These are phyloP conservation scores for Eristalis arbustorum DNA, from an alignment of 2,888 invertebrate species.

Conservation along the genomic window DNA sequence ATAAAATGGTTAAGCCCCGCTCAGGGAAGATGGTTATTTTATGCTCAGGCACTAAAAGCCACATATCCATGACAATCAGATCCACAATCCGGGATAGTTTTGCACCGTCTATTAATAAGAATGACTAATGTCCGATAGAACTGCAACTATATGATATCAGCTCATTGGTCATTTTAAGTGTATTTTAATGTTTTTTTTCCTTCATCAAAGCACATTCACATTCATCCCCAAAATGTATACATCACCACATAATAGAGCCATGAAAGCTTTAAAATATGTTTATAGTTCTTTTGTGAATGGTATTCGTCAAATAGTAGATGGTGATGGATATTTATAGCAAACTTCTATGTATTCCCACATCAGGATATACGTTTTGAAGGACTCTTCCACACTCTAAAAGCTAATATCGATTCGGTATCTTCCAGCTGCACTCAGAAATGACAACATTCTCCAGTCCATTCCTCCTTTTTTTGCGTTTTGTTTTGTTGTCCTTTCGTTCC, in stretches of 20 bases:
- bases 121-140: neutral
- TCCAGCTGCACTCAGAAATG: slow-evolving; percentile 15
- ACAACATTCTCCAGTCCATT: slow-evolving; percentile 17
- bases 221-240: neutral
- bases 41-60: neutral
- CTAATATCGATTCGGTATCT: slow-evolving; percentile 52
- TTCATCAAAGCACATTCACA: neutral
- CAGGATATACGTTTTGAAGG: neutral
- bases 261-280: slow-evolving; percentile 14
- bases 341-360: neutral
- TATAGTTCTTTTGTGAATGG: slow-evolving; percentile 37
- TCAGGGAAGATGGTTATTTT: no score
- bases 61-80: neutral
- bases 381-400: slow-evolving; percentile 44
- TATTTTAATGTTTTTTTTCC: neutral
- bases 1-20: no score
- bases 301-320: slow-evolving; percentile 26
- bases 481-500: slow-evolving; percentile 2
- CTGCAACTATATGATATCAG: neutral
- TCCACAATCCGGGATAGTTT: neutral
- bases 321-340: slow-evolving; percentile 54
- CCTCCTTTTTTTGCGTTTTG: neutral
- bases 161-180: neutral
- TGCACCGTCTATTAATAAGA: neutral
- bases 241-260: neutral